Evolutionary conservation across 2,113 vertebrate genomes (phyloP), one percentile per base, ranked within the genome.

Genomic region (Phylloscopus whistleri): DNA sequence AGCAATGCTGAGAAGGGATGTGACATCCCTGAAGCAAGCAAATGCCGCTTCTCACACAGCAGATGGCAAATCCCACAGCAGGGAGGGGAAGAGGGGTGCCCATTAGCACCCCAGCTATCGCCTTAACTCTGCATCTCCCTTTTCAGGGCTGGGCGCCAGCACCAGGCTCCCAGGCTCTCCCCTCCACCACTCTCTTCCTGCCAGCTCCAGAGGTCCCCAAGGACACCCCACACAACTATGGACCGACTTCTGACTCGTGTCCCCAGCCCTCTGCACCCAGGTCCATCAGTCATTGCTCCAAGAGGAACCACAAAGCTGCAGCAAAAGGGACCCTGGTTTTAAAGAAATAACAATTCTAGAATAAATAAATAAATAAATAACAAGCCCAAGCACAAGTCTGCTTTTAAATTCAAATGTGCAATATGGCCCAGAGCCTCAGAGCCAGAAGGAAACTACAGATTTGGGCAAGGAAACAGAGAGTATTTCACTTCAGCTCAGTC

Each of bases 371-470:
- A 96, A 97, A 94, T 87, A 92, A 95, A 87, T 85, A 89, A 90
- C 73, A 84, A 87, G 75, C 64, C 75, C 58, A 69, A 96, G 82
- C 23, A 8, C 67, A 84, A 83, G 46, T 43, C 95, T 96, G 96
- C 94, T 96, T 96, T 97, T 96, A 97, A 96, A 97, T 94, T 96
- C 96, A 97, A 97, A 97, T 96, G 84, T 91, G 89, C 96, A 96
- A 96, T 96, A 96, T 96, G 96, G 94, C 84, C 95, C 72, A 81
- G 89, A 95, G 90, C 81, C 87, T 96, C 21, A 3, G 84, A 97
- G 93, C 94, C 94, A 95, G 94, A 97, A 91, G 69, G 92, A 97
- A 96, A 82, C 94, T 68, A 90, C 89, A 84, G 93, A 96, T 96
- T 95, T 95, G 94, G 96, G 96, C 96, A 96, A 94, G 79, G 93